A percentile compares a stretch with the other conserved stretches of the same genome.
These are phyloP conservation scores for Cirrhinus molitorella DNA, from an alignment of 2,797 vertebrate species.

Conservation along the genomic window DNA sequence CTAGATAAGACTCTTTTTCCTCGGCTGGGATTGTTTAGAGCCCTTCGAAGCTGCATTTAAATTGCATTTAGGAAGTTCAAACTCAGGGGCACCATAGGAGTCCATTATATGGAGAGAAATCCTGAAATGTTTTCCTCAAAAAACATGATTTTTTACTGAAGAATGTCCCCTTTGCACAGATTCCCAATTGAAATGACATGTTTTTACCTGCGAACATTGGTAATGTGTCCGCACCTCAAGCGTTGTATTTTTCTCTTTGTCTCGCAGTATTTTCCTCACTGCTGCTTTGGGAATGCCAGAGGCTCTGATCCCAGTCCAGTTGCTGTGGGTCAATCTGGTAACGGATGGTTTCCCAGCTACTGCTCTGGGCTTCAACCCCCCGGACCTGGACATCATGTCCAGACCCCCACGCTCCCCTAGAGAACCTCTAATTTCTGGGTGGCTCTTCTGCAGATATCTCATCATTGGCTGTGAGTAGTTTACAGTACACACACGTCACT, in stretches of 20 bases:
- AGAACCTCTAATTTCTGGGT: constrained; percentile 82
- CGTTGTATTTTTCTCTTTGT: background rate
- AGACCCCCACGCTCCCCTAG: constrained; percentile 80
- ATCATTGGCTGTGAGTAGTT: constrained; percentile 81
- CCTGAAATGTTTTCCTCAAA: too few relatives aligned
- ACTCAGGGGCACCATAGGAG: too few relatives aligned
- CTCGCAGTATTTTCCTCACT: constrained; percentile 80
- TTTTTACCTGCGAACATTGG: background rate
- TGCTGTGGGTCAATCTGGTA: constrained; percentile 84
- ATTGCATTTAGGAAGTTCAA: too few relatives aligned
- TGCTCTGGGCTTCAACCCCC: constrained; percentile 83
- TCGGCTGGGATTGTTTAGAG: too few relatives aligned
- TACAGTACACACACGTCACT: background rate
- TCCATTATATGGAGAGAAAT: too few relatives aligned
- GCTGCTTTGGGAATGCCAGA: constrained; percentile 85
- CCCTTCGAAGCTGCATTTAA: too few relatives aligned
- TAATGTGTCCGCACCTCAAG: background rate
- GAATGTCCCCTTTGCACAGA: background rate
- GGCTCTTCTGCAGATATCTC: constrained; percentile 85
- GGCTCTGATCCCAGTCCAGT: constrained; percentile 82
- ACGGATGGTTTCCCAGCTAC: constrained; percentile 83
- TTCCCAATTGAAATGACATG: background rate
- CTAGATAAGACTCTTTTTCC: too few relatives aligned
- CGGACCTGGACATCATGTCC: constrained; percentile 84
- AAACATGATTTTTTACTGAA: too few relatives aligned